These are phyloP conservation scores for Platycheirus rosarum DNA, from an alignment of 2,888 invertebrate species.

Conservation along the genomic window DNA sequence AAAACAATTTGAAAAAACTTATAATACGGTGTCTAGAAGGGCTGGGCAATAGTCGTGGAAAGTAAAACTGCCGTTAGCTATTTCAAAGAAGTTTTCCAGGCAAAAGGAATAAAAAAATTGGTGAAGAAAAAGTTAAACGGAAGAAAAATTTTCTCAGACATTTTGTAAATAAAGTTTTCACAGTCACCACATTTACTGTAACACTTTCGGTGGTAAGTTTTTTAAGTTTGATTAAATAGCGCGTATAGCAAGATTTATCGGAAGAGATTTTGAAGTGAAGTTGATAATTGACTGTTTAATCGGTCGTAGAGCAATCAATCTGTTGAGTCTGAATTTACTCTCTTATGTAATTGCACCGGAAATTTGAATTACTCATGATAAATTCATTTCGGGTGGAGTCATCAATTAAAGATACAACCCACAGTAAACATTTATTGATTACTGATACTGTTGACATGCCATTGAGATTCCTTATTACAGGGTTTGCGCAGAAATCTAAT, in stretches of 20 bases:
- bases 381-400: too few relatives aligned
- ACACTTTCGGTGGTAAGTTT: not conserved
- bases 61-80: conserved; percentile 19
- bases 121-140: not conserved
- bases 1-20: not conserved
- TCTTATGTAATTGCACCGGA: too few relatives aligned
- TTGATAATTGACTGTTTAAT: not conserved
- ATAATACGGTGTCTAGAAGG: not conserved
- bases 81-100: not conserved
- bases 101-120: not conserved
- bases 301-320: not conserved
- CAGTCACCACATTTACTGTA: not conserved
- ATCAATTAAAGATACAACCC: too few relatives aligned
- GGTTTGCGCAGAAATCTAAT: too few relatives aligned
- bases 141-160: not conserved
- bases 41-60: not conserved
- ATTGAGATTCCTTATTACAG: too few relatives aligned
- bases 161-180: not conserved
- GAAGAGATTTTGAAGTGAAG: not conserved
- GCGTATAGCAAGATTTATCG: not conserved
- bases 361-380: too few relatives aligned
- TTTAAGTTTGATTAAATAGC: not conserved
- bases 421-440: too few relatives aligned
- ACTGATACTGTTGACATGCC: too few relatives aligned
- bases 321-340: too few relatives aligned